These are phyloP conservation scores for Cetoscarus ocellatus DNA, from an alignment of 2,797 vertebrate species.

Conservation along the genomic window DNA sequence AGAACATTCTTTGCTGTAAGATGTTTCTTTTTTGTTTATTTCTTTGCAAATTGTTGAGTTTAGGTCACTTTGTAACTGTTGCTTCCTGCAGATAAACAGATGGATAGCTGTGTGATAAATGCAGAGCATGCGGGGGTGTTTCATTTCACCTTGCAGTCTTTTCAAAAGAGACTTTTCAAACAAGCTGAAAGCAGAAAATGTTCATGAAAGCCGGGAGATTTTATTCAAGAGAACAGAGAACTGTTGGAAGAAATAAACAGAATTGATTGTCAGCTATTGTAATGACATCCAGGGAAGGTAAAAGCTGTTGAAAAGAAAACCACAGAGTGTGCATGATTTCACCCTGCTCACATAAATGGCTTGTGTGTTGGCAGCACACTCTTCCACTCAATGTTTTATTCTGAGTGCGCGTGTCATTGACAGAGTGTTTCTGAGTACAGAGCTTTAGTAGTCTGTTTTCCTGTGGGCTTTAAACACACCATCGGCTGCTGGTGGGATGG, in stretches of 20 bases:
- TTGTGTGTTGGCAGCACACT: not conserved
- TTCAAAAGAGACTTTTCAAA: constrained; percentile 65
- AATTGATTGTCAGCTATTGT: constrained; percentile 57
- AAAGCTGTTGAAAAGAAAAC: constrained; percentile 49
- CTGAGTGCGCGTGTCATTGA: constrained; percentile 19
- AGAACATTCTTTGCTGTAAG: too few relatives aligned
- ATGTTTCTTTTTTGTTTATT: not conserved
- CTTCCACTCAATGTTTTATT: constrained; percentile 33
- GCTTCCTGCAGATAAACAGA: not conserved
- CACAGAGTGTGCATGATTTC: constrained; percentile 16
- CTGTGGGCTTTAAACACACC: constrained; percentile 45
- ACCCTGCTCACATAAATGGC: constrained; percentile 27
- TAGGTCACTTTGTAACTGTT: not conserved
- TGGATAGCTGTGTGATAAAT: not conserved
- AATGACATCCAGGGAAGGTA: constrained; percentile 38
- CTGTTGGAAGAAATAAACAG: constrained; percentile 42
- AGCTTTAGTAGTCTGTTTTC: constrained; percentile 31
- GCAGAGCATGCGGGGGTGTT: constrained; percentile 33
- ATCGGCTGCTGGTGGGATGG: constrained; percentile 56
- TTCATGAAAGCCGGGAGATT: constrained; percentile 56
- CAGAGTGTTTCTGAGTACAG: constrained; percentile 23
- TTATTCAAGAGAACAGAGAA: constrained; percentile 60
- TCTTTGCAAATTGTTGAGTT: not conserved
- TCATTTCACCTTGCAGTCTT: constrained; percentile 66
- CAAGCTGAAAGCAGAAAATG: constrained; percentile 42